Evolutionary conservation across 2,888 invertebrate genomes (phyloP).

Genomic region (Erebia ligea): DNA sequence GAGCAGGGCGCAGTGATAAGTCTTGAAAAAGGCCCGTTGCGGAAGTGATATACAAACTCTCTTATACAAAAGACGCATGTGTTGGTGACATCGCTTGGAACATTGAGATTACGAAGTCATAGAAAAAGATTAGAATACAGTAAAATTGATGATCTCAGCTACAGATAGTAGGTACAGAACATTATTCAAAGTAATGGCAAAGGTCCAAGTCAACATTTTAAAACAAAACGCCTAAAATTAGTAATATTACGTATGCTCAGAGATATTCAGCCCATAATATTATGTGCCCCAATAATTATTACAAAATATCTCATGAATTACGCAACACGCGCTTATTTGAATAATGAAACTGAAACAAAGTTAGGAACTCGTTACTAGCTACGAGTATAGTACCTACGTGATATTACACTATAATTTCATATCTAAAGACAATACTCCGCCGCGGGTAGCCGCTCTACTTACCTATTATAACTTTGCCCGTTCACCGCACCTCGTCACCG

Average conservation of each 20-base stretch:
- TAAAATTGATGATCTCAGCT: background rate
- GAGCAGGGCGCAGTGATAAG: constrained; percentile 41
- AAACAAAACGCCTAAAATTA: no score
- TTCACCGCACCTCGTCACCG: constrained; percentile 69
- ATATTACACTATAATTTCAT: constrained; percentile 47
- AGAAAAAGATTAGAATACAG: constrained; percentile 7
- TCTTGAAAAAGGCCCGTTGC: constrained; percentile 35
- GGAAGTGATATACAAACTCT: constrained; percentile 26
- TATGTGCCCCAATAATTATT: no score
- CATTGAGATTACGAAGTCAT: constrained; percentile 33
- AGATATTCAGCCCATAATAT: no score
- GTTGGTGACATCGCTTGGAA: constrained; percentile 36
- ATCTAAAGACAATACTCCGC: constrained; percentile 65
- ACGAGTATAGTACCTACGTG: background rate
- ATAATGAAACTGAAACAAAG: no score
- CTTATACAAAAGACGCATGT: constrained; percentile 37
- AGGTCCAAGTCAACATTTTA: background rate
- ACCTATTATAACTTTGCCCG: constrained; percentile 79
- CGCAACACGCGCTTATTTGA: no score
- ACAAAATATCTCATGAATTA: no score
- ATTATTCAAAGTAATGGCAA: background rate
- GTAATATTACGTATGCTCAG: no score
- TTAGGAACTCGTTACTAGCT: background rate
- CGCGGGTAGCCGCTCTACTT: constrained; percentile 60
- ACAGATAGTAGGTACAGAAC: background rate